These are phyloP conservation scores for Myripristis jacobus DNA, from an alignment of 2,797 vertebrate genomes.

Conservation along the genomic window DNA sequence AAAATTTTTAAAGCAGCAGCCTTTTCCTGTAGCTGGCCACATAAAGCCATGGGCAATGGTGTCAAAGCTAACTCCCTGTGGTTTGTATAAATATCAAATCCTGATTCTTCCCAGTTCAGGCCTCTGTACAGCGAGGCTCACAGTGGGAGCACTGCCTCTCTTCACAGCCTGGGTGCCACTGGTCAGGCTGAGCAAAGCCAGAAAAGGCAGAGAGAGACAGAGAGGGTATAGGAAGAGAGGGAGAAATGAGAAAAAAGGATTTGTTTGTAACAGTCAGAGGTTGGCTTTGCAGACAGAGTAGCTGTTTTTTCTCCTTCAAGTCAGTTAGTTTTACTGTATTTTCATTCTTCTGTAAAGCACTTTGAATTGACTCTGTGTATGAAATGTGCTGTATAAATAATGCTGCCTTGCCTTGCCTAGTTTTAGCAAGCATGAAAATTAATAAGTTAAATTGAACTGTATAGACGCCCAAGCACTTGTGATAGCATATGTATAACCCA, in stretches of 20 bases:
- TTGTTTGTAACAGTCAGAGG: conserved; percentile 10
- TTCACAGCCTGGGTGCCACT: conserved; percentile 35
- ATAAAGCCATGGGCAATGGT: conserved; percentile 33
- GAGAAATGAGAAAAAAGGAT: background rate
- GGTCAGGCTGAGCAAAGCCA: conserved; percentile 29
- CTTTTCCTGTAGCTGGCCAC: conserved; percentile 26
- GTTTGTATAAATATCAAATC: conserved; percentile 65
- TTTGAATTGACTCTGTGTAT: too few species aligned
- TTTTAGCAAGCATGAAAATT: background rate
- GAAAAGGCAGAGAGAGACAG: background rate
- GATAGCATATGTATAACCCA: background rate
- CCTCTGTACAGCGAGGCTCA: conserved; percentile 38
- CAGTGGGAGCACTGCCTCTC: conserved; percentile 45
- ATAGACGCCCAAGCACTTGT: background rate
- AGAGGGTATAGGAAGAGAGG: conserved; percentile 5
- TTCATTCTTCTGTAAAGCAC: too few species aligned
- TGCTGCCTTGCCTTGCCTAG: too few species aligned
- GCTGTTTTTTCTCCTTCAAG: too few species aligned
- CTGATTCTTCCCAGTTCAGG: conserved; percentile 25
- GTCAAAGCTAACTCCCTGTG: conserved; percentile 39
- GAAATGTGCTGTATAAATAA: too few species aligned
- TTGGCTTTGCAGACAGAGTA: background rate
- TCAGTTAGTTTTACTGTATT: too few species aligned
- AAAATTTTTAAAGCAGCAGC: conserved; percentile 36
- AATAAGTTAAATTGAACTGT: background rate